phyloP scores from a whole-genome alignment of 2,113 vertebrate genomes.

The Pygoscelis adeliae region DNA sequence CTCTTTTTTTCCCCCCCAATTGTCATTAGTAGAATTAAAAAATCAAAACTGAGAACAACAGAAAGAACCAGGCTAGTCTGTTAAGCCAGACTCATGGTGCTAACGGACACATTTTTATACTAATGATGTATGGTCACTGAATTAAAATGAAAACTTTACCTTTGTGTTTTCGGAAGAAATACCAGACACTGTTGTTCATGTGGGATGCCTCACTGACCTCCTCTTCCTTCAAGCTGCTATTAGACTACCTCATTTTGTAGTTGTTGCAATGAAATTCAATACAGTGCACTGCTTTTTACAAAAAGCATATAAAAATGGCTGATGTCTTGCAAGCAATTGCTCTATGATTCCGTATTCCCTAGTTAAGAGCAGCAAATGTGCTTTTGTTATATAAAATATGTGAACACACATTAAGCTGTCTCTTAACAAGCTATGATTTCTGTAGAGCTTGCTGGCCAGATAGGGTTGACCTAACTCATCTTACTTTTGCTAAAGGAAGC shows the following conservation, averaged over 20 bases:
- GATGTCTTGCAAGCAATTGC: neutral
- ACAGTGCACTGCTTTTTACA: neutral
- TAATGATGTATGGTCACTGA: neutral
- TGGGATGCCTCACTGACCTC: neutral
- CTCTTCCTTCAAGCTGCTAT: neutral
- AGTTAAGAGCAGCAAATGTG: neutral
- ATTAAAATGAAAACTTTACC: neutral
- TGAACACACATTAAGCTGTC: neutral
- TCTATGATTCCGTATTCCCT: neutral
- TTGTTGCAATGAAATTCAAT: neutral
- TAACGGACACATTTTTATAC: neutral
- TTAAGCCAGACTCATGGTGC: neutral
- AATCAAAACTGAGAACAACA: neutral
- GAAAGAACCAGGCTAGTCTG: neutral
- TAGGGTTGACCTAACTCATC: neutral
- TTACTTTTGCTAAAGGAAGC: neutral
- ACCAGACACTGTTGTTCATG: neutral
- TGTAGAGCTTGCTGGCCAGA: neutral
- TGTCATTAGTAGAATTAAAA: neutral
- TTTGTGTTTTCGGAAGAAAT: neutral
- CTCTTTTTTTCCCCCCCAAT: fast-evolving
- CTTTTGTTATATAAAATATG: neutral
- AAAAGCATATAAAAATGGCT: neutral
- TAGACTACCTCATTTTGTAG: neutral
- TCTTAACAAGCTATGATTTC: neutral